Percentiles rank a stretch among this genome's conserved stretches.
phyloP scores from a whole-genome alignment of 2,888 invertebrate species.

The Aproaerema taeniolella region DNA sequence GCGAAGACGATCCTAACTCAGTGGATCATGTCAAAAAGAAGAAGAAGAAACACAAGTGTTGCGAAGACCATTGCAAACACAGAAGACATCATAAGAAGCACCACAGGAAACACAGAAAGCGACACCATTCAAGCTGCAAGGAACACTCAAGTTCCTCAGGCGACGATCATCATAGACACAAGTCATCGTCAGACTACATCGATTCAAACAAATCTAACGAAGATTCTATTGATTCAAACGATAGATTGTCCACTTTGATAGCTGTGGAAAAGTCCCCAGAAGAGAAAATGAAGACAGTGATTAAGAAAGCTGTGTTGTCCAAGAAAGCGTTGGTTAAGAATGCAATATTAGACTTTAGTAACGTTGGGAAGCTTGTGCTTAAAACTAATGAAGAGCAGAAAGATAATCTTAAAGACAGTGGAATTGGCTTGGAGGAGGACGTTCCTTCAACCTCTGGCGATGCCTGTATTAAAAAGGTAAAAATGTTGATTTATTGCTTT shows the following conservation, averaged over 20 bases:
- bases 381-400: conserved; percentile 46
- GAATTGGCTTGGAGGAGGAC: conserved; percentile 56
- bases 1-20: conserved; percentile 57
- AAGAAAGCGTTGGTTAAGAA: conserved; percentile 60
- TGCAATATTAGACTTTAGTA: conserved; percentile 59
- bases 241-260: conserved; percentile 50
- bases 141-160: conserved; percentile 70
- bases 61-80: conserved; percentile 83
- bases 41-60: conserved; percentile 82
- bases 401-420: conserved; percentile 65
- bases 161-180: conserved; percentile 63
- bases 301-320: conserved; percentile 57
- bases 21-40: conserved; percentile 78
- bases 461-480: conserved; percentile 56
- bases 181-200: conserved; percentile 57
- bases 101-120: conserved; percentile 87
- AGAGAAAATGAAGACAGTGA: conserved; percentile 62
- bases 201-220: conserved; percentile 68
- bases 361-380: conserved; percentile 42
- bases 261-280: conserved; percentile 60
- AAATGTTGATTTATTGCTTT: not conserved
- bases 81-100: conserved; percentile 87
- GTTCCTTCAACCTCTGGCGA: conserved; percentile 31
- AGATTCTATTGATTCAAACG: conserved; percentile 61
- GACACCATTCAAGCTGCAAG: conserved; percentile 78